A percentile compares a stretch with the other conserved stretches of the same genome.
phyloP scores from a whole-genome alignment of 1,140 invertebrate species.

The Vanessa tameamea region DNA sequence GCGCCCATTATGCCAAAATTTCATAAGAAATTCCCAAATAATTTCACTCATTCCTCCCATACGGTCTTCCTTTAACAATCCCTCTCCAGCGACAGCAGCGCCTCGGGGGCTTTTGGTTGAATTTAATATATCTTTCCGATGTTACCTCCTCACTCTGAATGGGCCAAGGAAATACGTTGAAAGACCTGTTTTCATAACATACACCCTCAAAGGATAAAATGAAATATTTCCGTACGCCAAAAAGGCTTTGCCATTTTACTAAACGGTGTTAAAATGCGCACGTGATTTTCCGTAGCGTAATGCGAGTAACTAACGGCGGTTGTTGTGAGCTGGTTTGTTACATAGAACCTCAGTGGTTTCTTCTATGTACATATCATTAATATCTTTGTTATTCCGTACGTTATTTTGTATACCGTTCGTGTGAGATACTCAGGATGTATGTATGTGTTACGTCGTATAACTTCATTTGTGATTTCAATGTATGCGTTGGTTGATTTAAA shows the following conservation, averaged over 20 bases:
- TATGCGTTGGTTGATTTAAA: too few species aligned
- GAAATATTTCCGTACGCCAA: slow-evolving; percentile 39
- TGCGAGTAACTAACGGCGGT: slow-evolving; percentile 3
- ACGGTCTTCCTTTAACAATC: slow-evolving; percentile 33
- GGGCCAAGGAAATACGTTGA: slow-evolving; percentile 34
- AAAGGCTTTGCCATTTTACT: slow-evolving; percentile 33
- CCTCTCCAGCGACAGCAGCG: slow-evolving; percentile 18
- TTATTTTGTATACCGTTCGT: too few species aligned
- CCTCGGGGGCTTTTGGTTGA: slow-evolving; percentile 32
- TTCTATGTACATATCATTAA: too few species aligned
- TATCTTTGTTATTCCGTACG: too few species aligned
- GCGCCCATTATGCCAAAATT: slow-evolving; percentile 8
- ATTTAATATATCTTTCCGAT: slow-evolving; percentile 40
- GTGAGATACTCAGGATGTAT: too few species aligned
- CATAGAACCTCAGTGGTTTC: not conserved
- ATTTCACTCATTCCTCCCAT: slow-evolving; percentile 28
- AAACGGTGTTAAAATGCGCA: slow-evolving; percentile 37
- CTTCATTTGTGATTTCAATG: too few species aligned
- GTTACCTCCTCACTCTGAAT: slow-evolving; percentile 33
- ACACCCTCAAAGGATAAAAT: slow-evolving; percentile 39
- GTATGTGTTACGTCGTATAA: too few species aligned
- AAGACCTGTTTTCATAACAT: slow-evolving; percentile 43
- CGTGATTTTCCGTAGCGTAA: slow-evolving; percentile 28
- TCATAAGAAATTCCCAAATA: slow-evolving; percentile 33
- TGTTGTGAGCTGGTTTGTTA: not conserved